These are phyloP conservation scores for Ernsta delagoae DNA, from an alignment of 2,888 invertebrate species.

Conservation along the genomic window DNA sequence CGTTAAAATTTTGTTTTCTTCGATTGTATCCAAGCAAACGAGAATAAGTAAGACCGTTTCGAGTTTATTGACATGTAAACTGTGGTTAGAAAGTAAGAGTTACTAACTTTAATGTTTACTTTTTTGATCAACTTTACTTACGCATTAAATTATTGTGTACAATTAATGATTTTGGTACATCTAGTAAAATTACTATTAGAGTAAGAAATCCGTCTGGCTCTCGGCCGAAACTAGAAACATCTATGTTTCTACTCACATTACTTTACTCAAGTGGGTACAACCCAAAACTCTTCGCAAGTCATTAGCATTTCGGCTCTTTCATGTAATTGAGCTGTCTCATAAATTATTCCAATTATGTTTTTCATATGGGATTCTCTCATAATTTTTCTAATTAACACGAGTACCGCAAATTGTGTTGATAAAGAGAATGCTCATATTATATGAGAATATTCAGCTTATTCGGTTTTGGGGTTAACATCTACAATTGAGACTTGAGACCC, in stretches of 20 bases:
- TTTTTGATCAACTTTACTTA: background rate
- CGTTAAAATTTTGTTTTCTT: constrained; percentile 38
- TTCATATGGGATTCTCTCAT: constrained; percentile 44
- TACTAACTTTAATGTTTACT: constrained; percentile 11
- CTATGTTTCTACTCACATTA: constrained; percentile 12
- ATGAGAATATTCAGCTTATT: constrained; percentile 46
- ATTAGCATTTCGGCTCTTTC: constrained; percentile 21
- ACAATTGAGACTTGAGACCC: constrained; percentile 35
- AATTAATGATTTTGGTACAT: background rate
- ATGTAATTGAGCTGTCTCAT: constrained; percentile 25
- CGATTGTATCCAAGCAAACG: constrained; percentile 38
- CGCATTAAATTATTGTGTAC: background rate
- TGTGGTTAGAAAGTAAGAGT: constrained; percentile 31
- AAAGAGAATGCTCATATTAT: constrained; percentile 43
- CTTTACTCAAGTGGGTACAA: constrained; percentile 9
- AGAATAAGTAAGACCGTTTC: constrained; percentile 25
- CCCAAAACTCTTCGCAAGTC: constrained; percentile 9
- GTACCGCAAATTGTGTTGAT: constrained; percentile 37
- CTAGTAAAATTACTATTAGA: no score
- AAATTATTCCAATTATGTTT: constrained; percentile 34
- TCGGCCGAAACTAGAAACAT: constrained; percentile 16
- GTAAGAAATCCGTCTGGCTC: background rate
- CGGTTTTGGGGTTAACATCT: constrained; percentile 43
- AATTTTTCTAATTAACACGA: constrained; percentile 43
- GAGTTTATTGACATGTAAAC: constrained; percentile 31